phyloP scores from a whole-genome alignment of 1,140 invertebrate species.

The Bombus sylvicola region DNA sequence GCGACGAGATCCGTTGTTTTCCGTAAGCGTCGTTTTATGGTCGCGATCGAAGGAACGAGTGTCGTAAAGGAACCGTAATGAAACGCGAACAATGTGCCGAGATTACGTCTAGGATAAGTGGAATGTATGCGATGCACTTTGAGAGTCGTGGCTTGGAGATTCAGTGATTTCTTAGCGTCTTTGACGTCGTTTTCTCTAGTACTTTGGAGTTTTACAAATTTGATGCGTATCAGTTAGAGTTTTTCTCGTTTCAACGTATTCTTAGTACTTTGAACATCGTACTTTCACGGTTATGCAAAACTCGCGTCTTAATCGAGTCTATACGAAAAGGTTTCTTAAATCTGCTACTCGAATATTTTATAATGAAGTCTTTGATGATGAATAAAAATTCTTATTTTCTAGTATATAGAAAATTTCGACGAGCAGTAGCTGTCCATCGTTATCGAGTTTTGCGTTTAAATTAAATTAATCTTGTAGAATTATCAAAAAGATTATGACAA shows the following conservation, averaged over 20 bases:
- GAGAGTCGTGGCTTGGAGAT: neutral
- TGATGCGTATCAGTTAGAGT: neutral
- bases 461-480: neutral
- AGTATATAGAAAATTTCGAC: neutral
- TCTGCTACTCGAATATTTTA: neutral
- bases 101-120: neutral
- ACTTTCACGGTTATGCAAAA: neutral
- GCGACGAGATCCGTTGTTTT: neutral
- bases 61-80: slow-evolving; percentile 8
- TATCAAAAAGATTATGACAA: slow-evolving; percentile 27
- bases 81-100: neutral
- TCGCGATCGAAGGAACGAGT: neutral
- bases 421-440: neutral
- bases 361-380: neutral
- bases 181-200: neutral
- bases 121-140: neutral
- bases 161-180: neutral
- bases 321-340: too few relatives aligned
- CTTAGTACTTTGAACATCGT: too few relatives aligned
- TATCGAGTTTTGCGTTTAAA: neutral
- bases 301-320: too few relatives aligned
- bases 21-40: neutral
- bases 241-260: neutral
- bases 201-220: neutral
- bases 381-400: neutral